These are phyloP conservation scores for Dromiciops gliroides DNA, from an alignment of 2,113 vertebrate species.

Conservation along the genomic window DNA sequence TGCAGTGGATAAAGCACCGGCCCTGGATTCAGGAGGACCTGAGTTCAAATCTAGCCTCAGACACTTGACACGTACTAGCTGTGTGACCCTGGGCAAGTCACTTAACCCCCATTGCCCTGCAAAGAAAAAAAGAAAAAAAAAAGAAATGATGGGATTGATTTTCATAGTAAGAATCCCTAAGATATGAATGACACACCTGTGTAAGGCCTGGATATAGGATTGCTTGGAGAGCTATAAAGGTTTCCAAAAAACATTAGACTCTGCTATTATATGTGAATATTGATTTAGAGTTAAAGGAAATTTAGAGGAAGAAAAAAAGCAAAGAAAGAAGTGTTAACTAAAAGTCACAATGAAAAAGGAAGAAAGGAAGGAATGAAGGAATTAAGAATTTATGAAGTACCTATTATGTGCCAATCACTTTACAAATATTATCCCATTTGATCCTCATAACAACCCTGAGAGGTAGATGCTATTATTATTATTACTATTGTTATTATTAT, in stretches of 20 bases:
- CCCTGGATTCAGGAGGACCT: too few relatives aligned
- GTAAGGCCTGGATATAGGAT: not conserved
- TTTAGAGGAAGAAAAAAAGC: not conserved
- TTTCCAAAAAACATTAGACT: not conserved
- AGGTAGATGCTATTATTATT: not conserved
- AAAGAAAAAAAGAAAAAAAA: too few relatives aligned
- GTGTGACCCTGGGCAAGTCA: too few relatives aligned
- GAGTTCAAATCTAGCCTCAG: too few relatives aligned
- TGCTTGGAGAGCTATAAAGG: not conserved
- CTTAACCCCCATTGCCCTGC: too few relatives aligned
- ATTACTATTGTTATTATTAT: too few relatives aligned
- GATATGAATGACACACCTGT: not conserved
- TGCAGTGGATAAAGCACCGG: too few relatives aligned
- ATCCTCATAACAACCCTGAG: not conserved
- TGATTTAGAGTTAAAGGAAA: not conserved
- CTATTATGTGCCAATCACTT: not conserved
- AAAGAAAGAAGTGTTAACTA: not conserved
- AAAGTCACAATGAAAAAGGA: too few relatives aligned
- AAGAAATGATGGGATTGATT: conserved; percentile 36
- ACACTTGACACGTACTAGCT: too few relatives aligned
- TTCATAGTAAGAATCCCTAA: conserved; percentile 37
- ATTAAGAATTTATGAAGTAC: not conserved
- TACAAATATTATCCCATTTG: too few relatives aligned
- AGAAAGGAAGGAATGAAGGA: not conserved
- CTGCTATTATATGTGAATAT: not conserved